Percentiles rank a stretch among this genome's conserved stretches.
Evolutionary conservation across 2,113 vertebrate genomes (phyloP).

Genomic region (Mesocricetus auratus): DNA sequence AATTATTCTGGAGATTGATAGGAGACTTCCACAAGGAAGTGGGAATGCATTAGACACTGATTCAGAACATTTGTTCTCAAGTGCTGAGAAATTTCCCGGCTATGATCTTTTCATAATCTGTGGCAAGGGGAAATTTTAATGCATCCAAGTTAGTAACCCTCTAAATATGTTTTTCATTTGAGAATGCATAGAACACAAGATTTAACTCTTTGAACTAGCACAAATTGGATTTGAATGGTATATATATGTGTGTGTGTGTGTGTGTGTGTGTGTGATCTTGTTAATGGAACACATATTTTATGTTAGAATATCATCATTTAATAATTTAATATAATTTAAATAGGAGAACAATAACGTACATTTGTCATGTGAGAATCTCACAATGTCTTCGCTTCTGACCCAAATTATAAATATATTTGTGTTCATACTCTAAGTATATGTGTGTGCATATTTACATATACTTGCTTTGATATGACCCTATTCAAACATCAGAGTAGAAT

Average conservation of each 20-base stretch:
- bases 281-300: neutral
- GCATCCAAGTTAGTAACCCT: neutral
- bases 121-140: neutral
- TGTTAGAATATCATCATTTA: constrained; percentile 46
- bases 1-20: neutral
- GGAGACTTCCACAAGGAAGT: neutral
- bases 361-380: neutral
- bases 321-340: neutral
- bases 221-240: neutral
- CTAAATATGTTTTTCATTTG: neutral
- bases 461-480: neutral
- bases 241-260: no score
- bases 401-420: constrained; percentile 18
- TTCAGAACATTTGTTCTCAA: neutral
- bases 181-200: neutral
- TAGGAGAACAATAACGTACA: constrained; percentile 6
- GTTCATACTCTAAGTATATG: neutral
- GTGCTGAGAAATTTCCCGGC: neutral
- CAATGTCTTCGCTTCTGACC: neutral
- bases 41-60: neutral
- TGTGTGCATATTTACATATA: neutral
- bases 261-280: neutral
- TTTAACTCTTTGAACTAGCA: neutral
- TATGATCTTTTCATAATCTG: neutral
- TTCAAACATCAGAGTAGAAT: constrained; percentile 39